These are phyloP conservation scores for Clarias batrachus DNA, from an alignment of 2,113 vertebrate genomes.

Conservation along the genomic window DNA sequence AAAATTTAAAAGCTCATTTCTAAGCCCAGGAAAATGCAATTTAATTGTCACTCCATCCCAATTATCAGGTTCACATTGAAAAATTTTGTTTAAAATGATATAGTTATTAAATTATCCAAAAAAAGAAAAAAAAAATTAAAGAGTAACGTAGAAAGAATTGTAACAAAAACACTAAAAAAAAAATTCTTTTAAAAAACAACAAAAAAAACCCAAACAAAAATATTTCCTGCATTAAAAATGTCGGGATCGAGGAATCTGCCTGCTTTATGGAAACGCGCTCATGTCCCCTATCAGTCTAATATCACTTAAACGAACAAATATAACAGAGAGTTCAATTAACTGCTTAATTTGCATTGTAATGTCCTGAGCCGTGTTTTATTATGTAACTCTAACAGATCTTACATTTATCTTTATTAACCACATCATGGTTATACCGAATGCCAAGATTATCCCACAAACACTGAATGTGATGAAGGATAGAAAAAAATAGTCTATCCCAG, in stretches of 20 bases:
- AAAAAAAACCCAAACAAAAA: background rate
- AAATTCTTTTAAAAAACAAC: too few relatives aligned
- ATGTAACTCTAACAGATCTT: background rate
- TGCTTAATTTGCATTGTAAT: background rate
- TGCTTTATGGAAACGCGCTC: background rate
- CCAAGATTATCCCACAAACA: too few relatives aligned
- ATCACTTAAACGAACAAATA: background rate
- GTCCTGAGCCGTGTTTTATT: background rate
- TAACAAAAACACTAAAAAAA: too few relatives aligned
- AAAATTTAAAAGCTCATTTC: background rate
- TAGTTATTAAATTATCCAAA: background rate
- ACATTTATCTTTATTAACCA: background rate
- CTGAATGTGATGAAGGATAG: too few relatives aligned
- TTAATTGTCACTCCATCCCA: background rate
- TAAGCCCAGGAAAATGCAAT: background rate
- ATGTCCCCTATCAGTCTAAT: background rate
- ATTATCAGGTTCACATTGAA: background rate
- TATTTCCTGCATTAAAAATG: background rate
- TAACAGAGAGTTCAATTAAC: background rate
- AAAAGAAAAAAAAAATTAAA: background rate
- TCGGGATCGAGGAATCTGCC: background rate
- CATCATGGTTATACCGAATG: background rate
- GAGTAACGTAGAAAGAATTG: background rate
- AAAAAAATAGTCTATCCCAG: too few relatives aligned
- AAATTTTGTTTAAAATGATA: background rate